phyloP scores from a whole-genome alignment of 2,797 vertebrate genomes.

The Enteromius trimaculatus region DNA sequence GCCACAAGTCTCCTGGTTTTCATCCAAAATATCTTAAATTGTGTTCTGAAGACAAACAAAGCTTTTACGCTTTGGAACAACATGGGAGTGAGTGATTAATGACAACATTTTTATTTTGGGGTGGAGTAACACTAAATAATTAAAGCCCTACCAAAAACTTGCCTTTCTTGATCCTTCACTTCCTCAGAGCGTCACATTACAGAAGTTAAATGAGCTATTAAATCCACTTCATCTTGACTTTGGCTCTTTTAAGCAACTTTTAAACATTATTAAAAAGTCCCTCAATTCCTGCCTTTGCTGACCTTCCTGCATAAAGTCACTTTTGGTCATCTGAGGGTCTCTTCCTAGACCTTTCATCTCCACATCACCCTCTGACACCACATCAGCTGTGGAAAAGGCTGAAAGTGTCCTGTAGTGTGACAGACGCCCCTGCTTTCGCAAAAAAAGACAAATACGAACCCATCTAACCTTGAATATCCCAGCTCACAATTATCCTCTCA shows the following conservation, averaged over 20 bases:
- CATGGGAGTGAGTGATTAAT: too few relatives aligned
- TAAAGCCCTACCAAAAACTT: background rate
- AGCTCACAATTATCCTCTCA: slow-evolving; percentile 50
- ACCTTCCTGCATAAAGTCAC: background rate
- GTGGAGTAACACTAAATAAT: background rate
- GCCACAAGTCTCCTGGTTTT: too few relatives aligned
- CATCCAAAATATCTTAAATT: too few relatives aligned
- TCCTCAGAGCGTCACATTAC: background rate
- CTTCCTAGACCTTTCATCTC: background rate
- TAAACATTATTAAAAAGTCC: background rate
- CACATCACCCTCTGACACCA: background rate
- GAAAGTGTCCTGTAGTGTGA: background rate
- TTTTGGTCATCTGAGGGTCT: background rate
- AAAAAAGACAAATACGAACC: background rate
- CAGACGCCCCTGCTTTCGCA: background rate
- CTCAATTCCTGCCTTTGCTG: background rate
- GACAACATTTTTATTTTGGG: too few relatives aligned
- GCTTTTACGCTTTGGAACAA: too few relatives aligned
- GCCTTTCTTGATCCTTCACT: background rate
- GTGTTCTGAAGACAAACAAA: too few relatives aligned
- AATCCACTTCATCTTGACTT: background rate
- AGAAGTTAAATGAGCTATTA: background rate
- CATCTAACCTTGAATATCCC: slow-evolving; percentile 44
- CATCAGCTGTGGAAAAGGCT: background rate
- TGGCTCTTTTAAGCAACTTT: background rate